Base-by-base conservation (phyloP, 2,888 invertebrate genomes). In the Drosophila subsilvestris region DNA sequence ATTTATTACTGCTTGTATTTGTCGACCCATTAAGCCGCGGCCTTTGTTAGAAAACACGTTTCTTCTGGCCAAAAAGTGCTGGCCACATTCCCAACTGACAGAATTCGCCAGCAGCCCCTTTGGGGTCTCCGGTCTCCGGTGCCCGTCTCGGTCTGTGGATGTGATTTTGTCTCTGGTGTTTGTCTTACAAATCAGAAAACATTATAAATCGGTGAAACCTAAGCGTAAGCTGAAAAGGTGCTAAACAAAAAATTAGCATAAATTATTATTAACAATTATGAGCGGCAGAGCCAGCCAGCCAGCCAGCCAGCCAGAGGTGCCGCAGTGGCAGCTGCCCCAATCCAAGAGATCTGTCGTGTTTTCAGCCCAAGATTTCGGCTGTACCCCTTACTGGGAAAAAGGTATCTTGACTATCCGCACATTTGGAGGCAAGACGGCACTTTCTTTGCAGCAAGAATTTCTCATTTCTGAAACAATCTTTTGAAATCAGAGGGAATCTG, bases 171-270 rank as follows among this genome's bases (percentile, higher is more conserved):
- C 65, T 67, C 47, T 50, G 56, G 48, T 80, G 70, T 79, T 88
- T 79, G 87, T 78, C 85, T 88, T 80, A 85, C 84, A 86, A 88
- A 88, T 87, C 88, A 80, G 63, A 88, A 37, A 76, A 78, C 78
- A 78, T 80, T 86, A 75, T 63, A 86, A 83, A 82, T 82, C 68
- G 86, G 78, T 74, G 80, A 85, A 83, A 87, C 80, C 75, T 53
- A 57, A 54, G 71, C 50, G 44, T 25, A 18, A 63, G 50, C 59
- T 49, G 44, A 29, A 76, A 76, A 81, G 87, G 88, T 83, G 88
- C 79, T 79, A 80, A 37, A 79, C 63, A 53, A 60, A 63, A 79
- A 75, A 74, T 78, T 79, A 67, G 76, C 82, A 88, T 84, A 85
- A 80, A 84, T 85, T 83, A 83, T 86, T 78, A 74, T 69, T 85